Conservation (phyloP, 1,140 invertebrate species). For the Rhyzopertha dominica region DNA sequence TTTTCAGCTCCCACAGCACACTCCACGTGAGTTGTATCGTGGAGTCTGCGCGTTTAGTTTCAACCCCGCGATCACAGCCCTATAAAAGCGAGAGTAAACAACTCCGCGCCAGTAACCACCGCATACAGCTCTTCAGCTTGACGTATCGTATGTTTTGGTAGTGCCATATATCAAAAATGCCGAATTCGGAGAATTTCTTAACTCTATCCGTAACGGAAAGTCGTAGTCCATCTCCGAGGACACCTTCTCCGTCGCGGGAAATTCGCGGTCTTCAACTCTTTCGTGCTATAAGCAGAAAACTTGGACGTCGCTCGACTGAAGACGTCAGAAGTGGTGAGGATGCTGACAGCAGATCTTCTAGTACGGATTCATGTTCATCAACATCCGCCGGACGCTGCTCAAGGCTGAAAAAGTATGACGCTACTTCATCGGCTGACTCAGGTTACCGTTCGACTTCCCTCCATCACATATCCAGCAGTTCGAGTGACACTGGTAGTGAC, state of each 20-base stretch:
- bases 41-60: too few relatives aligned
- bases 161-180: conserved; percentile 27
- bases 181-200: conserved; percentile 25
- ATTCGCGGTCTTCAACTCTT: conserved; percentile 53
- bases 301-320: conserved; percentile 50
- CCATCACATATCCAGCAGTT: conserved; percentile 51
- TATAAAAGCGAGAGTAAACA: conserved; percentile 30
- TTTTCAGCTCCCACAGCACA: too few relatives aligned
- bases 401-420: conserved; percentile 37
- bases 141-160: conserved; percentile 5
- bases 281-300: conserved; percentile 54
- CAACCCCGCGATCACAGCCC: conserved; percentile 17
- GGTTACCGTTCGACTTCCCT: conserved; percentile 37
- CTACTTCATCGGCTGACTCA: conserved; percentile 22
- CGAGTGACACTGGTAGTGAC: conserved; percentile 56
- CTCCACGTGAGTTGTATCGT: too few relatives aligned
- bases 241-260: conserved; percentile 49
- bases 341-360: conserved; percentile 54
- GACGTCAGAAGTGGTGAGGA: conserved; percentile 47
- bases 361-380: conserved; percentile 53
- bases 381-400: conserved; percentile 34
- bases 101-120: conserved; percentile 15
- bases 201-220: conserved; percentile 14
- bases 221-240: conserved; percentile 37
- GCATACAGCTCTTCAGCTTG: too few relatives aligned